phyloP scores from a whole-genome alignment of 2,797 vertebrate species.

The Echeneis naucrates region DNA sequence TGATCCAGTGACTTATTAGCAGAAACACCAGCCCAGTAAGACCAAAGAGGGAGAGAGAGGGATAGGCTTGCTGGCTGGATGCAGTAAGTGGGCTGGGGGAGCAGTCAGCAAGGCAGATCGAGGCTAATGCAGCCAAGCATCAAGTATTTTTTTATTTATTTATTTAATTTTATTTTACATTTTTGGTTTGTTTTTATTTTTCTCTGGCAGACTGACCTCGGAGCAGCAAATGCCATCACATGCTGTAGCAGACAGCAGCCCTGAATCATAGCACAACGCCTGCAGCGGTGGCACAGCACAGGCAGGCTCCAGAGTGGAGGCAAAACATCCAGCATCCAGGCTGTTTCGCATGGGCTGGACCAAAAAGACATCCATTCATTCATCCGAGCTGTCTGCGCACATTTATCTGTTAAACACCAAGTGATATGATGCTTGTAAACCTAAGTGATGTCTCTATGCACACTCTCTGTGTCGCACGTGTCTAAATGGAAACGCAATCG shows the following conservation, averaged over 20 bases:
- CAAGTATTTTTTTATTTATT: constrained; percentile 77
- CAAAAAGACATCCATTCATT: constrained; percentile 25
- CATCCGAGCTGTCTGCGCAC: too few species aligned
- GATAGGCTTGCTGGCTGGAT: constrained; percentile 52
- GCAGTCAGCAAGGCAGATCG: constrained; percentile 61
- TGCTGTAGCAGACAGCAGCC: constrained; percentile 72
- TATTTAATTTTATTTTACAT: too few species aligned
- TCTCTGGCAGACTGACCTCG: constrained; percentile 66
- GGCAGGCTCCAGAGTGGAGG: constrained; percentile 12
- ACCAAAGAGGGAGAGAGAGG: constrained; percentile 32
- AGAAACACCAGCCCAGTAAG: constrained; percentile 48
- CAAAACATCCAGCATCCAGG: constrained; percentile 29
- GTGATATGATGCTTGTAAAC: constrained; percentile 8
- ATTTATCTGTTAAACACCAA: constrained; percentile 1
- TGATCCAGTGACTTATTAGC: constrained; percentile 29
- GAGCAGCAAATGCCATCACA: constrained; percentile 76
- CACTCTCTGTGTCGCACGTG: constrained; percentile 23
- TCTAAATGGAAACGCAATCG: constrained; percentile 37
- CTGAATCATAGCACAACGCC: constrained; percentile 86
- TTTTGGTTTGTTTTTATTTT: too few species aligned
- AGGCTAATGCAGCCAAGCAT: constrained; percentile 64
- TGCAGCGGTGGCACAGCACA: constrained; percentile 50
- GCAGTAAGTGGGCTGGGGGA: constrained; percentile 71
- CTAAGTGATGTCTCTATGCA: not conserved
- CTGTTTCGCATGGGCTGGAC: not conserved